A percentile compares a stretch with the other conserved stretches of the same genome.
Conservation (phyloP, 2,113 vertebrate species). For the Loxodonta africana region DNA sequence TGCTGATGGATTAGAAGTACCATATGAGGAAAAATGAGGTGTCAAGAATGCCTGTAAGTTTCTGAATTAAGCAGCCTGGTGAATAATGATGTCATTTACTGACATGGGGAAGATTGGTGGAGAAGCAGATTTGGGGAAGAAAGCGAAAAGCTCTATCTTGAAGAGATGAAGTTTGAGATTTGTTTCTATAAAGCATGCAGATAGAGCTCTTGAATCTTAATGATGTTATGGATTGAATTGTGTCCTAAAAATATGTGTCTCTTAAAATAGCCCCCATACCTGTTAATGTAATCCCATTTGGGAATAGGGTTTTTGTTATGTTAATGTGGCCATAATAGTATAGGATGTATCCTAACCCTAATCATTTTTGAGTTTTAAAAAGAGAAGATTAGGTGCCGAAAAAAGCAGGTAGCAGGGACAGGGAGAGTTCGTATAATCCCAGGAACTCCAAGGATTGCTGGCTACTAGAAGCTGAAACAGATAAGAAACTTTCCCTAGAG, state of each 20-base stretch:
- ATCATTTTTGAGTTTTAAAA: neutral
- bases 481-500: neutral
- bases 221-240: neutral
- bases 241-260: neutral
- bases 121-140: neutral
- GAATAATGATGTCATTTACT: neutral
- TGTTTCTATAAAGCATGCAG: neutral
- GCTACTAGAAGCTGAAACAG: no score
- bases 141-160: neutral
- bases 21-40: neutral
- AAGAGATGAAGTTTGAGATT: neutral
- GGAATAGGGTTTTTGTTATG: neutral
- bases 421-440: neutral
- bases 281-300: neutral
- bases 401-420: neutral
- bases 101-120: neutral
- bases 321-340: neutral
- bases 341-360: neutral
- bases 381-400: neutral
- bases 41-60: neutral
- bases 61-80: neutral
- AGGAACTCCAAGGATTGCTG: neutral
- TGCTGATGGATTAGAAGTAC: neutral
- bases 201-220: conserved; percentile 3
- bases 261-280: neutral